phyloP scores from a whole-genome alignment of 2,113 vertebrate genomes.

The Neopipo cinnamomea region DNA sequence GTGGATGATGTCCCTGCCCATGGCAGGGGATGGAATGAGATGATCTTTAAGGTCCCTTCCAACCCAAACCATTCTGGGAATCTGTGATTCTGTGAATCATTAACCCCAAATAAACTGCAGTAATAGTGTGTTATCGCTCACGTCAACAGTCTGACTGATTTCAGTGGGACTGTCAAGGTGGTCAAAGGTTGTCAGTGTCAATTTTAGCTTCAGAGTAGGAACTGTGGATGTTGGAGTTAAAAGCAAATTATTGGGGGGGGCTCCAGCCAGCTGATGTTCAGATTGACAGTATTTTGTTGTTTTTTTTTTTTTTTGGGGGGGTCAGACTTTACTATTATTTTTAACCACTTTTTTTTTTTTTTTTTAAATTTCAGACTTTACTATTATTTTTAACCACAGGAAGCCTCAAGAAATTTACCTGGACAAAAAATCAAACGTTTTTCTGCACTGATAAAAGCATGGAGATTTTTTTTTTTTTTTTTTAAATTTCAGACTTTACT shows the following conservation, averaged over 20 bases:
- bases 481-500: background rate
- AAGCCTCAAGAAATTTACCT: background rate
- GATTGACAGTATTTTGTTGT: background rate
- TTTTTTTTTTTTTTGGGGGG: background rate
- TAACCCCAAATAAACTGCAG: background rate
- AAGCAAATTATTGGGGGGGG: background rate
- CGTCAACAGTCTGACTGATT: background rate
- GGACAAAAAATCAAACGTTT: background rate
- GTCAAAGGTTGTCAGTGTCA: background rate
- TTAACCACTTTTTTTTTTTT: too few relatives aligned
- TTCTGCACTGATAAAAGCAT: background rate
- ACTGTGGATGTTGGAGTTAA: background rate
- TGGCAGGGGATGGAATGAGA: rapidly evolving
- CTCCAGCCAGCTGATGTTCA: background rate
- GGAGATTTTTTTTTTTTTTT: too few relatives aligned
- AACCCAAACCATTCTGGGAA: background rate
- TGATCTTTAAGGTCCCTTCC: background rate
- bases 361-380: too few relatives aligned
- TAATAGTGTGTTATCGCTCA: background rate
- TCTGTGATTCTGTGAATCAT: background rate
- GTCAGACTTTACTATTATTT: background rate
- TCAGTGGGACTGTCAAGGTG: background rate
- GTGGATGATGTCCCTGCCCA: background rate
- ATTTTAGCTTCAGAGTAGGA: background rate
- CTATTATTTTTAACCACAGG: background rate